Evolutionary conservation across 2,888 invertebrate genomes (phyloP), one percentile per base, ranked within the genome.

Genomic region (Pachydiplax longipennis): DNA sequence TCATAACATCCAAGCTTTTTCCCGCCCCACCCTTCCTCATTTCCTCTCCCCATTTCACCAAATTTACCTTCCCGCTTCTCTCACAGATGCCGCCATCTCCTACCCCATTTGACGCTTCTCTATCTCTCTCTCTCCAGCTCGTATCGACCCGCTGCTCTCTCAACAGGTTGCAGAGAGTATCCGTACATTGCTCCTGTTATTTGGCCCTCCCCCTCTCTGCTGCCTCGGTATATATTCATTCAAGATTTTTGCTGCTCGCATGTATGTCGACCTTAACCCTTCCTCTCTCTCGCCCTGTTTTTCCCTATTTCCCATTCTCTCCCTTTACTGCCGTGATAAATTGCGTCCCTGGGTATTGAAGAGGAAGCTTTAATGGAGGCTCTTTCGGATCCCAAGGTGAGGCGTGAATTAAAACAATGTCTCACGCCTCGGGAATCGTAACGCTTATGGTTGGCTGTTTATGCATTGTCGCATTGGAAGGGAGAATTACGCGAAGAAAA

Each of bases 101-200:
- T 18, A 18, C n/a, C 58, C 53, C 82, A 15, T 53, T 25, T 25
- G n/a, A 25, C 31, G 48, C 53, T 13, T 25, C 35, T 31, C 13
- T 61, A 10, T 15, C 15, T 25, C 61, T 31, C 61, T n/a, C n/a
- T 12, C 22, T 22, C 61, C 58, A 61, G 37, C 37, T 61, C n/a
- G 35, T 58, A 87, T 87, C 87, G 87, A 87, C 61, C 87, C 87
- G 58, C 13, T 35, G 58, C 18, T 35, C 87, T 61, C 61, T 87
- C 87, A 87, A 87, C 87, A 87, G 87, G 87, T 87, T 87, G 87
- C 87, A 65, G n/a, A 65, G 65, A 65, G 65, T 25, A 31, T 58
- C 83, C 31, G 15, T 48, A 37, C 40, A 31, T 37, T 40, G 37
- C n/a, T 65, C 87, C 37, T 37, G 22, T 22, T 37, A 35, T 22